Base-by-base conservation (phyloP, 2,113 vertebrate genomes). In the Poeciliopsis occidentalis region DNA sequence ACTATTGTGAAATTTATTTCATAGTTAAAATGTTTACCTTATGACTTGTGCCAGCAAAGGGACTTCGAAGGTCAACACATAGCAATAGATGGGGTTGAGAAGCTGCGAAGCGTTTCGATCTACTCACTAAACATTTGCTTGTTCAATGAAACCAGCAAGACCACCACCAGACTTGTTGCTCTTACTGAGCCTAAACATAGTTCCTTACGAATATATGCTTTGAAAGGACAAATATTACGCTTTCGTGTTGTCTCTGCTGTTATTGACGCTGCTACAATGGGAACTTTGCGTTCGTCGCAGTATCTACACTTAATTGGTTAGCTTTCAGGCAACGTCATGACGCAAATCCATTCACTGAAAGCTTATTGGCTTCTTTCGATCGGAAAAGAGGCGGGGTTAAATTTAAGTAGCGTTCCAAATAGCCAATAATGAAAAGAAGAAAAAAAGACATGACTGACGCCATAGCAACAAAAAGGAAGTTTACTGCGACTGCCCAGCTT, bases 401-500 rank as follows among this genome's bases (percentile, higher is more conserved):
- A 0, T 67, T 80, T 79, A 73, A 89, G 29, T 69, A 66, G n/a
- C 71, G 0, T 64, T 17, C 3, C 8, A 0, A 66, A 24, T 34
- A 80, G 27, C 90, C 92, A 93, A 91, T 91, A 27, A 74, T 1
- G 15, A 39, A 24, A 26, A 3, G 13, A 24, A 22, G 30, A 15
- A 1, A 10, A 1, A 4, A 3, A 41, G 12, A 3, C 3, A 1
- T 27, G 10, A 32, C 19, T 60, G 84, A 84, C 89, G 88, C 91
- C 91, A 92, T 93, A 82, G 91, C 75, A 90, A 93, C 88, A 31
- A 75, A 67, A 12, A 60, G 81, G 86, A 91, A 83, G 91, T 87
- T 85, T 88, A 75, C 54, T 22, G 27, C 60, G 0, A 4, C 24
- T 1, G 12, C 19, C 24, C 1, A 4, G 19, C 12, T 41, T 3